Conservation (phyloP, 2,113 vertebrate genomes). For the Notarius lentiginosus region DNA sequence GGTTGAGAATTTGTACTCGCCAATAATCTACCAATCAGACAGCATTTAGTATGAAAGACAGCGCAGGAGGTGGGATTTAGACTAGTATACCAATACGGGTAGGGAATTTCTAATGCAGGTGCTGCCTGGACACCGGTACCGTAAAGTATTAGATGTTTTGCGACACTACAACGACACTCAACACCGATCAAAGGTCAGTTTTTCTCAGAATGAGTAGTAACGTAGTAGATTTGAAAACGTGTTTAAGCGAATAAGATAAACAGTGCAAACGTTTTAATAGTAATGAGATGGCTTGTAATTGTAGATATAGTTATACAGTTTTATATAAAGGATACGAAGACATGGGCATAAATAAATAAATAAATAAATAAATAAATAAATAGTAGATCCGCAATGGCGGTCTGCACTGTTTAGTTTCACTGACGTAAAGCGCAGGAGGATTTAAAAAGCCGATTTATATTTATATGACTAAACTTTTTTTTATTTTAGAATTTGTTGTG, state of each 20-base stretch:
- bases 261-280: not conserved
- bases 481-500: not conserved
- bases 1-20: not conserved
- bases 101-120: not conserved
- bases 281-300: not conserved
- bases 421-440: not conserved
- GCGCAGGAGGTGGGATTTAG: not conserved
- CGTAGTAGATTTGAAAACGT: not conserved
- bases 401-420: not conserved
- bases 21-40: not conserved
- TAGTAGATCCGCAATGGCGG: conserved; percentile 46
- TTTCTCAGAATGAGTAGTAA: not conserved
- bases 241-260: not conserved
- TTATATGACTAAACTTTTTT: not conserved
- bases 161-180: not conserved
- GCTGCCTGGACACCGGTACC: conserved; percentile 39
- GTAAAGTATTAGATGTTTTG: conserved; percentile 34
- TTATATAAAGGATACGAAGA: not conserved
- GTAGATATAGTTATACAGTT: not conserved
- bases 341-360: not conserved
- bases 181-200: not conserved
- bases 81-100: not conserved
- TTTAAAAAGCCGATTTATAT: not conserved
- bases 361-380: not conserved
- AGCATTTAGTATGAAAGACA: not conserved